phyloP scores from a whole-genome alignment of 2,113 vertebrate genomes.

The Rallus limicola region DNA sequence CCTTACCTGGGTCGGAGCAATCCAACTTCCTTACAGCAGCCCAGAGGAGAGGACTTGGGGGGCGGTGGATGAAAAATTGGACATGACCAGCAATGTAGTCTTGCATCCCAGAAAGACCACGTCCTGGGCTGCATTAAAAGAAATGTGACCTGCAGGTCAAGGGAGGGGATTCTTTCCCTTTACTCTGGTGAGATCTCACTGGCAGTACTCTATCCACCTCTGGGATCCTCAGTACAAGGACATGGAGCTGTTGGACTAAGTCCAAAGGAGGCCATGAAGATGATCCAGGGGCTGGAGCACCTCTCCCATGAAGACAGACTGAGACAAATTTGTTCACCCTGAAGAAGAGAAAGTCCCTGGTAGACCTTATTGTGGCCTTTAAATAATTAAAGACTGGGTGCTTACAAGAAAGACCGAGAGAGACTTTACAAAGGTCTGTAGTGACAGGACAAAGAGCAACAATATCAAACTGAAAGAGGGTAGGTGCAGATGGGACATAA shows the following conservation, averaged over 20 bases:
- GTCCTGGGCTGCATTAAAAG: not conserved
- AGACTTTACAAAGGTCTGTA: too few relatives aligned
- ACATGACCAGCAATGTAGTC: fast-evolving
- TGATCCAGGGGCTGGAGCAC: not conserved
- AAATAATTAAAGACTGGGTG: too few relatives aligned
- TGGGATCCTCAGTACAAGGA: not conserved
- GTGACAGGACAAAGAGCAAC: not conserved
- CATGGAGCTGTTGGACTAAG: fast-evolving
- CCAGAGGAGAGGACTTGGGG: not conserved
- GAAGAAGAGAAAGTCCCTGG: too few relatives aligned
- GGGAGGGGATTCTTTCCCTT: not conserved
- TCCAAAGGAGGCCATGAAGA: not conserved
- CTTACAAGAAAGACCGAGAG: too few relatives aligned
- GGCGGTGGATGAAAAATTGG: not conserved
- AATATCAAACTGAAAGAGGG: not conserved
- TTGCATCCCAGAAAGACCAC: not conserved
- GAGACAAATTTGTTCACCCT: too few relatives aligned
- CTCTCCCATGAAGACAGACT: not conserved
- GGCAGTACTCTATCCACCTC: fast-evolving
- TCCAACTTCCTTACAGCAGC: too few relatives aligned
- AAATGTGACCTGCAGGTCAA: fast-evolving
- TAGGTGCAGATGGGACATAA: not conserved
- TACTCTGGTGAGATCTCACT: not conserved
- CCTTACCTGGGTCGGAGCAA: not conserved
- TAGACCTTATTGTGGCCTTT: too few relatives aligned